A percentile compares a stretch with the other conserved stretches of the same genome.
Conservation (phyloP, 1,140 invertebrate genomes). For the Drosophila mauritiana region DNA sequence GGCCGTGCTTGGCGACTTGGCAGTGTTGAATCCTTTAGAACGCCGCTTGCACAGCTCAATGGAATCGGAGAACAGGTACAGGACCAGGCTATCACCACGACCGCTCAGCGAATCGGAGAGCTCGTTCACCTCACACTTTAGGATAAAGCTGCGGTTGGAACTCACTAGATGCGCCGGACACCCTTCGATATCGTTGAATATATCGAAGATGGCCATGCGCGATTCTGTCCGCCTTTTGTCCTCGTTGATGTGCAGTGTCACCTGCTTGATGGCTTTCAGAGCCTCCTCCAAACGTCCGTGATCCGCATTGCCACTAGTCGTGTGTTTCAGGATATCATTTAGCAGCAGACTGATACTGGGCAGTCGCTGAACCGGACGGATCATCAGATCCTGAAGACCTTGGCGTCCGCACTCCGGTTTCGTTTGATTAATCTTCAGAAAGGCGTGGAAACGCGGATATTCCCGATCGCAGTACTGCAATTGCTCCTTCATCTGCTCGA, state of each 20-base stretch:
- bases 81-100: constrained; percentile 93
- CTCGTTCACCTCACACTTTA: constrained; percentile 95
- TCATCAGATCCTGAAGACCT: constrained; percentile 96
- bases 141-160: constrained; percentile 95
- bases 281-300: constrained; percentile 93
- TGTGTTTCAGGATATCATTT: constrained; percentile 97
- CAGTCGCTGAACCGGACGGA: constrained; percentile 97
- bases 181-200: constrained; percentile 98
- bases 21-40: constrained; percentile 90
- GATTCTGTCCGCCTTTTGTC: constrained; percentile 98
- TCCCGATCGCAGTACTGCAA: constrained; percentile 94
- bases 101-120: constrained; percentile 93
- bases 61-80: constrained; percentile 97
- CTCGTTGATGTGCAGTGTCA: constrained; percentile 98
- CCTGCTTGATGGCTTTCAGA: constrained; percentile 94
- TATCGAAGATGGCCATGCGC: constrained; percentile 97
- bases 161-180: constrained; percentile 96
- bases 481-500: constrained; percentile 97
- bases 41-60: constrained; percentile 96
- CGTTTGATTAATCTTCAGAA: constrained; percentile 97
- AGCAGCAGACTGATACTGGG: constrained; percentile 97
- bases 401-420: constrained; percentile 97
- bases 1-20: constrained; percentile 88
- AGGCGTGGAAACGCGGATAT: constrained; percentile 97
- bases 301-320: constrained; percentile 93